Percentiles rank a stretch among this genome's conserved stretches.
Evolutionary conservation across 35 echinoderm and acorn worm genomes (phyloP).

Genomic region (Strongylocentrotus purpuratus): DNA sequence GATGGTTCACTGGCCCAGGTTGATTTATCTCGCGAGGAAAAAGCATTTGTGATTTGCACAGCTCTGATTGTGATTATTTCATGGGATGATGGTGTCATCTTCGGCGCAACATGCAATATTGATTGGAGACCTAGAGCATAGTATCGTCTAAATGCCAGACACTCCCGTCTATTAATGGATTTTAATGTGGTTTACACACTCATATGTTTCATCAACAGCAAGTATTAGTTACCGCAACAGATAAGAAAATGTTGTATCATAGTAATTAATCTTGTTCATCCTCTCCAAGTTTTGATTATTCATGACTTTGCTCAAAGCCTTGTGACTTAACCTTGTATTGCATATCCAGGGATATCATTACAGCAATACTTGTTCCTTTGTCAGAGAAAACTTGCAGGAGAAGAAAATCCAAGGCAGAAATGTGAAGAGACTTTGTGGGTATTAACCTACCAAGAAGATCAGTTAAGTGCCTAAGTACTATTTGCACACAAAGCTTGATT

Average conservation of each 20-base stretch:
- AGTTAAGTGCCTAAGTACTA: neutral
- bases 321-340: neutral
- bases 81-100: neutral
- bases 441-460: neutral
- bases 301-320: neutral
- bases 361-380: neutral
- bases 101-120: neutral
- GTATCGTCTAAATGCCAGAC: neutral
- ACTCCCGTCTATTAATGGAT: neutral
- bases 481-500: neutral
- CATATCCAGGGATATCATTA: neutral
- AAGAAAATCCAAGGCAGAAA: neutral
- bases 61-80: conserved; percentile 7
- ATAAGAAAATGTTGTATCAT: too few species aligned
- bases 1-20: neutral
- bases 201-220: neutral
- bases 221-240: neutral
- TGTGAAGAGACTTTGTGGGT: neutral
- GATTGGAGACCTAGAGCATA: neutral
- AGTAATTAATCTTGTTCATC: too few species aligned
- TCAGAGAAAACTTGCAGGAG: neutral
- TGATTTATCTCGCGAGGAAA: neutral
- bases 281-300: neutral
- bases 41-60: conserved; percentile 17
- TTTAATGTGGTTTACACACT: neutral